Evolutionary conservation across 1,140 invertebrate species (phyloP), one percentile per base, ranked within the genome.

Genomic region (Drosophila bifasciata): DNA sequence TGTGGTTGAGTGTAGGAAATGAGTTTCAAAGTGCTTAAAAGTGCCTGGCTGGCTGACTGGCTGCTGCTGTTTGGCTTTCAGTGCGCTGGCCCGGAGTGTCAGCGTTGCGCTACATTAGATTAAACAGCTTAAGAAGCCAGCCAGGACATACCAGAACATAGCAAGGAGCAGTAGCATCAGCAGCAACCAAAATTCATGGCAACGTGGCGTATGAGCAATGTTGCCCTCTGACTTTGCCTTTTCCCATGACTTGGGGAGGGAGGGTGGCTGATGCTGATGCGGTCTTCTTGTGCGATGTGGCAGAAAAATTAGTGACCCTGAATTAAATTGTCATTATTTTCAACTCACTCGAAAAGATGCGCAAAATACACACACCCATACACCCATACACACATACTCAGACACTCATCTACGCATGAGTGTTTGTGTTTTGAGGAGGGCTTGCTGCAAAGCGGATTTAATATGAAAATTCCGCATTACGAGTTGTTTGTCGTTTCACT

Each of bases 281-380:
- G 60, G 71, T 79, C 73, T 86, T 76, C 74, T 69, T 81, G 86
- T 90, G 80, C 75, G 74, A 73, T 78, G 70, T 68, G 80, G 75
- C 80, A 79, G 86, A 86, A 89, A 90, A 89, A 89, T 89, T 86
- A 89, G 85, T 90, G 85, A 90, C 85, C 85, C 85, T 89, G 85
- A 89, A 89, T 90, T 86, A 86, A 90, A 79, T 88, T 76, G 78
- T 80, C 85, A 89, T 89, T 89, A 89, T 79, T 81, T 71, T 89
- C 55, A 86, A 86, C 86, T 88, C 78, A 83, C 78, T 86, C 83
- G 83, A 86, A 88, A 81, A 83, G 78, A 78, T 73, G 59, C 74
- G 77, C 50, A 63, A 63, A 76, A 39, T 25, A 70, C 49, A 71
- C 70, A 62, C 40, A 57, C 32, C 62, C 39, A 62, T 48, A 72